Evolutionary conservation across 2,113 vertebrate species (phyloP).

Genomic region (Corydoras sp.): DNA sequence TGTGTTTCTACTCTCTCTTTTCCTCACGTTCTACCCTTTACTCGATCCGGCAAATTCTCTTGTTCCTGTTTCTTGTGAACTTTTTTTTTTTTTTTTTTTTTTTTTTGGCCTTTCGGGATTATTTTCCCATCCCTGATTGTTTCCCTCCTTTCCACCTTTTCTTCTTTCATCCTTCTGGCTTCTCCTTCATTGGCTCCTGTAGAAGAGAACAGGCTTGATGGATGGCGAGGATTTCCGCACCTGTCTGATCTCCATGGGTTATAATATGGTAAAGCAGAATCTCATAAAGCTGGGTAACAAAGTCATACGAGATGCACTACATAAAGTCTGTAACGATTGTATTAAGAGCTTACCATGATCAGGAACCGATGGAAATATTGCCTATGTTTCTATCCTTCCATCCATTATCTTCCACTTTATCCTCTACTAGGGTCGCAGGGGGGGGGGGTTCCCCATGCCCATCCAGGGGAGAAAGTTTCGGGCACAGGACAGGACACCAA

Average conservation of each 20-base stretch:
- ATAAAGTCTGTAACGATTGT: background rate
- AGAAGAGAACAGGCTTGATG: constrained; percentile 99
- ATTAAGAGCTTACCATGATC: too few relatives aligned
- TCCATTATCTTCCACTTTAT: too few relatives aligned
- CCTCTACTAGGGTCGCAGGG: too few relatives aligned
- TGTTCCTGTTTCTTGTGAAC: background rate
- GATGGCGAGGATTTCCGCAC: constrained; percentile 98
- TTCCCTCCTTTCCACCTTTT: constrained; percentile 21
- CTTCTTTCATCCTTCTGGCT: constrained; percentile 41
- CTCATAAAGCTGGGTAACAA: constrained; percentile 17
- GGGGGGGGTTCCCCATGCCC: too few relatives aligned
- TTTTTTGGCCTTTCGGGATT: constrained; percentile 6
- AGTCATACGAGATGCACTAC: background rate
- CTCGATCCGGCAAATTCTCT: background rate
- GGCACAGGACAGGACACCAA: too few relatives aligned
- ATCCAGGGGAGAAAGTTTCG: too few relatives aligned
- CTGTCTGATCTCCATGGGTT: constrained; percentile 99
- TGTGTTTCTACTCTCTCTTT: constrained; percentile 6
- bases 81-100: constrained; percentile 3
- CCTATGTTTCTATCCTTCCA: too few relatives aligned
- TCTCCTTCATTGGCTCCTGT: constrained; percentile 62
- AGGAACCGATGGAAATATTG: too few relatives aligned
- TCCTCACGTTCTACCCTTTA: constrained; percentile 24
- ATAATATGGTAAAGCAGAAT: constrained; percentile 75
- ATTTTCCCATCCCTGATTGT: background rate